These are phyloP conservation scores for Trematocara marginatum DNA, from an alignment of 2,113 vertebrate species.

Conservation along the genomic window DNA sequence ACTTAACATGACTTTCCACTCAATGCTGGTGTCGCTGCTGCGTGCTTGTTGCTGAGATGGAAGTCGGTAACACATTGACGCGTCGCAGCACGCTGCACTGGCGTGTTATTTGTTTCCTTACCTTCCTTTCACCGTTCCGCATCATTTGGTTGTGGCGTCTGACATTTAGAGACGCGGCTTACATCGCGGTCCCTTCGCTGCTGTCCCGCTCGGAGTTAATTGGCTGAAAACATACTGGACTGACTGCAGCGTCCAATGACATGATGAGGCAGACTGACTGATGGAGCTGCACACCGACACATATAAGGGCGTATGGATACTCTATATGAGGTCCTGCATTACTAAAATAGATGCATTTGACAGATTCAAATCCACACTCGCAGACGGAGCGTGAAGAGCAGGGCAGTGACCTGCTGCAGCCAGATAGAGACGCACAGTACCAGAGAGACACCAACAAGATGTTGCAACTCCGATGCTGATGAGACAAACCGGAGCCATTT, in stretches of 20 bases:
- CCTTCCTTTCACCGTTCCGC: not conserved
- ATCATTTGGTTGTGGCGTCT: not conserved
- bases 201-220: conserved; percentile 9
- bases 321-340: not conserved
- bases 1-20: not conserved
- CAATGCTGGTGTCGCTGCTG: not conserved
- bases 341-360: not conserved
- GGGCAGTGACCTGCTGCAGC: not conserved
- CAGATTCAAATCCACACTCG: not conserved
- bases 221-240: conserved; percentile 29
- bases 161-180: conserved; percentile 18
- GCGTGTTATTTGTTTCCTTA: not conserved
- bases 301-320: not conserved
- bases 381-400: not conserved
- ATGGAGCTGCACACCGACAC: not conserved
- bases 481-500: not conserved
- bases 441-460: not conserved
- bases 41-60: not conserved
- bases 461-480: not conserved
- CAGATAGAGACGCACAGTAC: not conserved
- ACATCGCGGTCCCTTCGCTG: not conserved
- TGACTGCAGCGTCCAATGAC: conserved; percentile 3
- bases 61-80: not conserved
- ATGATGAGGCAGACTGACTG: conserved; percentile 7
- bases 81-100: not conserved